These are phyloP conservation scores for Clarias macrocephalus DNA, from an alignment of 2,113 vertebrate species.

Conservation along the genomic window DNA sequence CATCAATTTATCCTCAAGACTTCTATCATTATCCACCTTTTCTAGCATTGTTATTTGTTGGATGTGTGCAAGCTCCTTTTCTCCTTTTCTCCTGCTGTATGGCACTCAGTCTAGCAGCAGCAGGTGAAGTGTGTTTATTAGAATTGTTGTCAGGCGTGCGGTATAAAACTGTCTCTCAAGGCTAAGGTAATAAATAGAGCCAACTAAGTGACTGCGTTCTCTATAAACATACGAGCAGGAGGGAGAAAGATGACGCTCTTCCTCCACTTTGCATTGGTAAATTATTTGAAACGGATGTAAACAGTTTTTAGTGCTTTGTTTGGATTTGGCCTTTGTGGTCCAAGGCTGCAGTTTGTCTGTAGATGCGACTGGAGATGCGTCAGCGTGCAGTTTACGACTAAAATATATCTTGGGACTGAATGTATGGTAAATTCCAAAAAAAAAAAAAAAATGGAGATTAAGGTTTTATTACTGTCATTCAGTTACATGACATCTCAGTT, in stretches of 20 bases:
- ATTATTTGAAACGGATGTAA: not conserved
- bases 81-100: not conserved
- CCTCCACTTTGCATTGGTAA: not conserved
- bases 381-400: not conserved
- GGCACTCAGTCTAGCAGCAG: not conserved
- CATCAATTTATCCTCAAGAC: not conserved
- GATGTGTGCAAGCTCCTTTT: not conserved
- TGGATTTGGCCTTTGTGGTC: not conserved
- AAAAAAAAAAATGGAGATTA: not conserved
- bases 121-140: slow-evolving; percentile 30
- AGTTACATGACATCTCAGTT: not conserved
- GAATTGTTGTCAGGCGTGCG: slow-evolving; percentile 3
- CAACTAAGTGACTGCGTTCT: slow-evolving; percentile 18
- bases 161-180: slow-evolving; percentile 12
- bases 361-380: not conserved
- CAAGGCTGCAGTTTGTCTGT: not conserved
- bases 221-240: not conserved
- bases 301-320: not conserved
- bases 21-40: not conserved
- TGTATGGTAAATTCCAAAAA: not conserved
- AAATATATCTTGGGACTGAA: not conserved
- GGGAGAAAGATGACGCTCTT: not conserved
- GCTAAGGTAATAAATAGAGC: not conserved
- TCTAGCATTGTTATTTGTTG: not conserved
- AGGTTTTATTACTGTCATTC: not conserved